Conservation (phyloP, 2,113 vertebrate genomes). For the Tonatia bakeri region DNA sequence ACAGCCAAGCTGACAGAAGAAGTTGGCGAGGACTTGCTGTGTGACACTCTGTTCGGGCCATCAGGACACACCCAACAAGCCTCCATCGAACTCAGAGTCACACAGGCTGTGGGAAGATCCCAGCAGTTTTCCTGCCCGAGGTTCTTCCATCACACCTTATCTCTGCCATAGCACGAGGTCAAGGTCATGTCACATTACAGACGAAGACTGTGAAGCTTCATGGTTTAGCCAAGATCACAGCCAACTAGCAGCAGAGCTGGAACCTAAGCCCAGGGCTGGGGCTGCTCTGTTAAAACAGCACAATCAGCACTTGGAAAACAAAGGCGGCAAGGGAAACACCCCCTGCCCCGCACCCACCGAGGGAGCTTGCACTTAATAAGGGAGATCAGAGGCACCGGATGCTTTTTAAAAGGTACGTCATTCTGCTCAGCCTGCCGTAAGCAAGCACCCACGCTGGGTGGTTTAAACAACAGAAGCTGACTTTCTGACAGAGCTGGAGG, state of each 20-base stretch:
- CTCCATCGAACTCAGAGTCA: neutral
- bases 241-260: neutral
- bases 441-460: neutral
- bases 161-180: neutral
- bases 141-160: neutral
- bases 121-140: neutral
- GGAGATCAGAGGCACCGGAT: neutral
- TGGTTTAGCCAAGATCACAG: neutral
- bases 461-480: neutral
- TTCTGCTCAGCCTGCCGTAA: too few species aligned
- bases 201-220: neutral
- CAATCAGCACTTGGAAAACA: neutral
- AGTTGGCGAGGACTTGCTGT: neutral
- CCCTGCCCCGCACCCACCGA: too few species aligned
- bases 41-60: neutral
- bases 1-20: neutral
- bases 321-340: neutral
- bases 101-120: neutral
- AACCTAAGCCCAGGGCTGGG: too few species aligned
- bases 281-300: neutral
- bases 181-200: neutral
- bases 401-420: neutral
- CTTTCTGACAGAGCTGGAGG: neutral
- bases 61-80: rapidly evolving
- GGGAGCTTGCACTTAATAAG: neutral